Evolutionary conservation across 2,888 invertebrate species (phyloP).

Genomic region (Lacanobia oleracea): DNA sequence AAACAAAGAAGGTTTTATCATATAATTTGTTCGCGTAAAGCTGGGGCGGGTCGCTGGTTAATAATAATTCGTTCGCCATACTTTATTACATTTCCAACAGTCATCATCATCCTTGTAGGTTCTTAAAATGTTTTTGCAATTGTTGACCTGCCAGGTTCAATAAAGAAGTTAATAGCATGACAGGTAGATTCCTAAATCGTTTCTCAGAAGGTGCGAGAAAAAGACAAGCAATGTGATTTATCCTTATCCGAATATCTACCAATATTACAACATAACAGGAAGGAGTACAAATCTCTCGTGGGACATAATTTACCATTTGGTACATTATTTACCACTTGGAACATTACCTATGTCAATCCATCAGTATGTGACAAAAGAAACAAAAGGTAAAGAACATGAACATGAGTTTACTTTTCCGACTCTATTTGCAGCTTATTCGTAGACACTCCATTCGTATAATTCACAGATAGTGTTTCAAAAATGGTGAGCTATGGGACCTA

Average conservation of each 20-base stretch:
- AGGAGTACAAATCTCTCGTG: conserved; percentile 26
- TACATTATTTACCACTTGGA: conserved; percentile 39
- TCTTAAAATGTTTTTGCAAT: not conserved
- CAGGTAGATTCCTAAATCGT: not conserved
- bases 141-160: not conserved
- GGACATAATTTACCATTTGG: conserved; percentile 39
- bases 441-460: not conserved
- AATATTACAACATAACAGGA: conserved; percentile 4
- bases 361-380: conserved; percentile 36
- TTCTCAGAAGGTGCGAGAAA: too few relatives aligned
- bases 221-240: conserved; percentile 8
- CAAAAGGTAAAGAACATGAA: conserved; percentile 20
- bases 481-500: not conserved
- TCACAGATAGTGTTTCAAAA: not conserved
- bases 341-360: conserved; percentile 42
- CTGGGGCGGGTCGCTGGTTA: not conserved
- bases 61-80: not conserved
- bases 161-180: not conserved
- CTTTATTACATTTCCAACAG: not conserved
- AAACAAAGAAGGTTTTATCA: not conserved
- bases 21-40: not conserved
- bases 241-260: not conserved
- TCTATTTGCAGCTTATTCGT: not conserved
- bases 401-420: conserved; percentile 13
- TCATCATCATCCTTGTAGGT: not conserved